Evolutionary conservation across 2,888 invertebrate species (phyloP).

Genomic region (Perizoma flavofasciatum): DNA sequence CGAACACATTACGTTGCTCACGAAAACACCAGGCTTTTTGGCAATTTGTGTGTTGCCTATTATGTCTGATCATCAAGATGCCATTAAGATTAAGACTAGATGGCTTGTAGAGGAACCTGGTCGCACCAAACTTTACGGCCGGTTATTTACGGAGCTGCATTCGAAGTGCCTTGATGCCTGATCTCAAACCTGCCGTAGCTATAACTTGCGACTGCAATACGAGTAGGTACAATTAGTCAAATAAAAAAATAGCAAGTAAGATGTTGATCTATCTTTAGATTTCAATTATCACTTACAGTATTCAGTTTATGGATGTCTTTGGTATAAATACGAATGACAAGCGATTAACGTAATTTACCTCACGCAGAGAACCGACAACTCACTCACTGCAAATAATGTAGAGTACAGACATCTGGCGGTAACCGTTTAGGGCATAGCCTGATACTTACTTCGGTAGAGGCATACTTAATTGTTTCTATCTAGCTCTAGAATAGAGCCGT

Average conservation of each 20-base stretch:
- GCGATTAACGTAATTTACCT: constrained; percentile 22
- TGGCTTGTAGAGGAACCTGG: too few relatives aligned
- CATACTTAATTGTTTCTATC: not conserved
- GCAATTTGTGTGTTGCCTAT: constrained; percentile 27
- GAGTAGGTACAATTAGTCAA: too few relatives aligned
- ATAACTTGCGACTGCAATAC: too few relatives aligned
- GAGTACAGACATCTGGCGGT: constrained; percentile 16
- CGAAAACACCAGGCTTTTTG: constrained; percentile 31
- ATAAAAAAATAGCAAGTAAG: too few relatives aligned
- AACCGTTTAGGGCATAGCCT: constrained; percentile 25
- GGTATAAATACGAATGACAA: constrained; percentile 9
- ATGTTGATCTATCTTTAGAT: too few relatives aligned
- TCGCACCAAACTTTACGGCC: not conserved
- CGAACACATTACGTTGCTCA: constrained; percentile 31
- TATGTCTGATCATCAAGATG: constrained; percentile 6
- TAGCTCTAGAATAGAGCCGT: not conserved
- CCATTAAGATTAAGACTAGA: constrained; percentile 21
- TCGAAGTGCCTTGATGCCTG: too few relatives aligned
- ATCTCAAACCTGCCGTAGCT: too few relatives aligned
- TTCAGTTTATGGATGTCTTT: not conserved
- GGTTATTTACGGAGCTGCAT: too few relatives aligned
- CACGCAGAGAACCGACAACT: constrained; percentile 24
- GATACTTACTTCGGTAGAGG: not conserved
- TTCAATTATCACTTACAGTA: not conserved
- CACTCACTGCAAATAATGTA: constrained; percentile 9